These are phyloP conservation scores for Plebejus argus DNA, from an alignment of 2,888 invertebrate species.

Conservation along the genomic window DNA sequence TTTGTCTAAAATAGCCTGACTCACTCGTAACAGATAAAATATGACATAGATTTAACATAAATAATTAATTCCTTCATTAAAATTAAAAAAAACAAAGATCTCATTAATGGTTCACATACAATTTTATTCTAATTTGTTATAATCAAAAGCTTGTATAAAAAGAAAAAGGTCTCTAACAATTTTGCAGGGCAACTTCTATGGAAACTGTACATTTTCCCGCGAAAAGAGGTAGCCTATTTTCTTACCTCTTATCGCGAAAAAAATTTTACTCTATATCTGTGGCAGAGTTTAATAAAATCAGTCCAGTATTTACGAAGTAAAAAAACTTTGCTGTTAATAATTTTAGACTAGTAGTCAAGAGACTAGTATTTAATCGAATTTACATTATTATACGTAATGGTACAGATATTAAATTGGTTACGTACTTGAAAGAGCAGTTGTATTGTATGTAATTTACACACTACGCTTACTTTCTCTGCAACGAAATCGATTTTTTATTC, in stretches of 20 bases:
- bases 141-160: too few relatives aligned
- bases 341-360: too few relatives aligned
- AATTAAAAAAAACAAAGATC: not conserved
- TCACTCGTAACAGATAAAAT: slow-evolving; percentile 23
- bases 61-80: not conserved
- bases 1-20: slow-evolving; percentile 25
- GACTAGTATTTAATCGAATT: not conserved
- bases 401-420: not conserved
- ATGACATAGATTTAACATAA: slow-evolving; percentile 11
- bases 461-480: slow-evolving; percentile 43
- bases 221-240: not conserved
- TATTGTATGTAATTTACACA: slow-evolving; percentile 47
- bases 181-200: too few relatives aligned
- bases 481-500: slow-evolving; percentile 63
- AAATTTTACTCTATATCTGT: too few relatives aligned
- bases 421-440: not conserved
- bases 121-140: too few relatives aligned
- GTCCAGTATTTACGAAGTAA: too few relatives aligned
- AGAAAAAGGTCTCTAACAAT: too few relatives aligned
- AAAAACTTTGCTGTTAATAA: too few relatives aligned
- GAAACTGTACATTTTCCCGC: not conserved
- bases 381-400: not conserved
- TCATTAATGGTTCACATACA: not conserved
- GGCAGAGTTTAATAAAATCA: too few relatives aligned
- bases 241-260: not conserved